Evolutionary conservation across 1,140 invertebrate species (phyloP).

Genomic region (Paraescarpia echinospica): DNA sequence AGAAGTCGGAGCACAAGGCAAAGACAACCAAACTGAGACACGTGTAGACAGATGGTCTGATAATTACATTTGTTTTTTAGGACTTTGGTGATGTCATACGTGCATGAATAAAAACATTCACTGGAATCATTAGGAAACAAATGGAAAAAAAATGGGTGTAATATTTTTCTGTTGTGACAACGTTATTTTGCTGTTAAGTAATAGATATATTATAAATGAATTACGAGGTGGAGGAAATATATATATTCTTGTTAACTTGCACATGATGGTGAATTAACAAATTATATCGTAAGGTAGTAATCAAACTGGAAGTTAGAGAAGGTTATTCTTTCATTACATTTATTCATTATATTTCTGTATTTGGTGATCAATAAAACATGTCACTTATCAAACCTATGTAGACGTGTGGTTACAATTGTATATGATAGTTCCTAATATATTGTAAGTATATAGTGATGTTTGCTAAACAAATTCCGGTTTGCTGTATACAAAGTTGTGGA

Average conservation of each 20-base stretch:
- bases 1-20: constrained; percentile 6
- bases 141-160: background rate
- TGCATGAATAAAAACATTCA: background rate
- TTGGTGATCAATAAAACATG: background rate
- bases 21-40: background rate
- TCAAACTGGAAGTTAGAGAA: background rate
- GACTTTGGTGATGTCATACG: background rate
- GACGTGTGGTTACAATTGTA: background rate
- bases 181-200: background rate
- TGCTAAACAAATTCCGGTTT: no score
- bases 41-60: no score
- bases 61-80: background rate
- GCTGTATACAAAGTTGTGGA: background rate
- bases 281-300: background rate
- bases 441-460: no score
- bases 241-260: background rate
- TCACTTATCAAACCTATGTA: background rate
- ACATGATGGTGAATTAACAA: background rate
- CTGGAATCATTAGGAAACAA: background rate
- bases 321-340: background rate
- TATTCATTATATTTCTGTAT: background rate
- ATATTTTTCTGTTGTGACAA: background rate
- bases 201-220: background rate
- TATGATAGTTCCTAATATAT: background rate
- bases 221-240: background rate